Evolutionary conservation across 2,113 vertebrate species (phyloP).

Genomic region (Hylia prasina): DNA sequence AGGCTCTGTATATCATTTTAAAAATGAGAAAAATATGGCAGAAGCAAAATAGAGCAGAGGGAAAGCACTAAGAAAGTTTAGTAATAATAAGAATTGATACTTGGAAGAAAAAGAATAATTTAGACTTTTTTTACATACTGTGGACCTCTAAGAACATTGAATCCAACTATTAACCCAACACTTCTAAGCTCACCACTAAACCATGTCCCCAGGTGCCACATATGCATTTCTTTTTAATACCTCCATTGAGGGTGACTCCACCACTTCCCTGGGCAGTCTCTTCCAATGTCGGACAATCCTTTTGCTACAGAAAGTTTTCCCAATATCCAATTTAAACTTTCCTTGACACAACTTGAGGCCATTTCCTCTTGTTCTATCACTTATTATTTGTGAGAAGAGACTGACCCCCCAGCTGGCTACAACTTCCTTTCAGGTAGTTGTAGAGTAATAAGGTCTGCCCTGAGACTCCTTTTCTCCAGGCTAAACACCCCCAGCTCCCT

Average conservation of each 20-base stretch:
- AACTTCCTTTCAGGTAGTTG: not conserved
- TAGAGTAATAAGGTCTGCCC: not conserved
- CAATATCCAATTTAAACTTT: not conserved
- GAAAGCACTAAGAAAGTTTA: not conserved
- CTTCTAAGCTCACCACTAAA: not conserved
- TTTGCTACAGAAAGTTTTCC: not conserved
- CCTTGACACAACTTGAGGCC: not conserved
- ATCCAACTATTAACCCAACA: not conserved
- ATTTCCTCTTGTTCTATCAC: not conserved
- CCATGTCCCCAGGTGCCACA: not conserved
- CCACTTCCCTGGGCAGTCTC: not conserved
- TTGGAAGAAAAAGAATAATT: not conserved
- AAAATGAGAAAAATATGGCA: not conserved
- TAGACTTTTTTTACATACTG: too few species aligned
- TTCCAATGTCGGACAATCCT: not conserved
- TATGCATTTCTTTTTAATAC: not conserved
- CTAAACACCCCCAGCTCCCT: not conserved
- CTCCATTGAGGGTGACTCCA: not conserved
- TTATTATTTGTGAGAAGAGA: not conserved
- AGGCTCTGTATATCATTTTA: not conserved
- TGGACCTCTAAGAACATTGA: not conserved
- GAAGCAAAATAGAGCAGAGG: not conserved
- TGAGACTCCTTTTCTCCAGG: not conserved
- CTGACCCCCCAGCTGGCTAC: fast-evolving
- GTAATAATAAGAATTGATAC: not conserved